These are phyloP conservation scores for Halichoeres trimaculatus DNA, from an alignment of 2,113 vertebrate species.

Conservation along the genomic window DNA sequence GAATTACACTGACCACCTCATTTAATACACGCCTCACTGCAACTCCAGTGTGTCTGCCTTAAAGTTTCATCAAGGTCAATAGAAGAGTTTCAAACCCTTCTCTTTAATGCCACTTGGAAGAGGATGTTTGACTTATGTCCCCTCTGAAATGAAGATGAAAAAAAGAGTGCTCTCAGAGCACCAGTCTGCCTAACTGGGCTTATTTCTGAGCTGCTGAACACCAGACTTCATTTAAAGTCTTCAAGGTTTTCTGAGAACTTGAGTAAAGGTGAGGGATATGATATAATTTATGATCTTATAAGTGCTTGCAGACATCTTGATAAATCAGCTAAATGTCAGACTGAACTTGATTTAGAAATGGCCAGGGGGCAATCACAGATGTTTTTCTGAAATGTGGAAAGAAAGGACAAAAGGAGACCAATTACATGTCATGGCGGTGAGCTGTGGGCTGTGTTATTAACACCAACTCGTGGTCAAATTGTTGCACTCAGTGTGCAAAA, in stretches of 20 bases:
- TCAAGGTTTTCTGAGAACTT: slow-evolving; percentile 37
- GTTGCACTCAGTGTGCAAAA: neutral
- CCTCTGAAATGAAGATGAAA: slow-evolving; percentile 22
- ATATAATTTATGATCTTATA: slow-evolving; percentile 16
- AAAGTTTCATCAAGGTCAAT: slow-evolving; percentile 31
- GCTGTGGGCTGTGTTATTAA: slow-evolving; percentile 5
- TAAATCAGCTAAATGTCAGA: slow-evolving; percentile 23
- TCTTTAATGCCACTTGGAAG: slow-evolving; percentile 28
- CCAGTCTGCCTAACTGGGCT: slow-evolving; percentile 21
- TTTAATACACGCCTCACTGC: neutral
- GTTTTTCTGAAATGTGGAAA: slow-evolving; percentile 2
- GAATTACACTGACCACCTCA: slow-evolving; percentile 31
- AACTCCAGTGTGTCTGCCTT: slow-evolving; percentile 7
- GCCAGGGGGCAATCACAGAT: slow-evolving; percentile 7
- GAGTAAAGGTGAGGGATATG: neutral
- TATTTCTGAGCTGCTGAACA: slow-evolving; percentile 33
- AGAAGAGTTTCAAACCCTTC: slow-evolving; percentile 9
- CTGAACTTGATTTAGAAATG: slow-evolving; percentile 20
- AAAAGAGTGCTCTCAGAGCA: slow-evolving; percentile 5
- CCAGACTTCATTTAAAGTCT: slow-evolving; percentile 8
- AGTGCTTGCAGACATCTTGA: neutral
- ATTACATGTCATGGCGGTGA: neutral
- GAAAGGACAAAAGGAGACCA: neutral
- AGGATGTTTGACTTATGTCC: slow-evolving; percentile 24
- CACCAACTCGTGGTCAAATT: neutral